Evolutionary conservation across 92 coral and sea anemone species (phyloP).

Genomic region (Meandrina meandrites): DNA sequence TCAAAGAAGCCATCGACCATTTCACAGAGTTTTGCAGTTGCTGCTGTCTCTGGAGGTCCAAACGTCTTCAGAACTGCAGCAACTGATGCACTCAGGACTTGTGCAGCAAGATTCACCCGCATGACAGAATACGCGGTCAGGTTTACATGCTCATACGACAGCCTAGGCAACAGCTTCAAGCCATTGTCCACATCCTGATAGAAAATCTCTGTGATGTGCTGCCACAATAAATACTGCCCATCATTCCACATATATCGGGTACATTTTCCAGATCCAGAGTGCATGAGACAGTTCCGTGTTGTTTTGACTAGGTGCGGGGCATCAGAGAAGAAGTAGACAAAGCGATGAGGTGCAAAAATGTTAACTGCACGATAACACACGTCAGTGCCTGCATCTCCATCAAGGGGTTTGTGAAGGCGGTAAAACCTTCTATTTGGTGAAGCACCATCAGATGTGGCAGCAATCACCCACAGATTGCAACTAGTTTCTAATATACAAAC

Average conservation of each 20-base stretch:
- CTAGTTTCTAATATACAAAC: constrained; percentile 16
- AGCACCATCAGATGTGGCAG: constrained; percentile 65
- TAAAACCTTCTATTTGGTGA: constrained; percentile 62
- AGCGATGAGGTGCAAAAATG: constrained; percentile 60
- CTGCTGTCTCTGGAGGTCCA: constrained; percentile 22
- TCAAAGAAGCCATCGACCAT: constrained; percentile 36
- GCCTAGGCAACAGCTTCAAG: constrained; percentile 52
- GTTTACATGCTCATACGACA: constrained; percentile 49
- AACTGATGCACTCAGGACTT: constrained; percentile 42
- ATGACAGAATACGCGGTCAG: constrained; percentile 25
- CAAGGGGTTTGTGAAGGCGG: constrained; percentile 53
- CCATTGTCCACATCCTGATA: constrained; percentile 50
- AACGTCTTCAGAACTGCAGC: constrained; percentile 27
- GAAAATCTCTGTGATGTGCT: constrained; percentile 45
- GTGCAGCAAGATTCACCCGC: constrained; percentile 48
- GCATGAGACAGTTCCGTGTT: constrained; percentile 61
- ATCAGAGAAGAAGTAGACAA: constrained; percentile 49
- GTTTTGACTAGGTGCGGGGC: constrained; percentile 55
- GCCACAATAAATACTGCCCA: constrained; percentile 44
- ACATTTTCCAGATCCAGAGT: constrained; percentile 61
- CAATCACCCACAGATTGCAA: constrained; percentile 64
- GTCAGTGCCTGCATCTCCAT: constrained; percentile 45
- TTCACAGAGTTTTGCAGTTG: constrained; percentile 35
- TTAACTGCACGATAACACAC: constrained; percentile 61
- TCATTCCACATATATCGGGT: constrained; percentile 62